A percentile compares a stretch with the other conserved stretches of the same genome.
These are phyloP conservation scores for Bergia sp. DNA, from an alignment of 92 coral and sea anemone species.

Conservation along the genomic window DNA sequence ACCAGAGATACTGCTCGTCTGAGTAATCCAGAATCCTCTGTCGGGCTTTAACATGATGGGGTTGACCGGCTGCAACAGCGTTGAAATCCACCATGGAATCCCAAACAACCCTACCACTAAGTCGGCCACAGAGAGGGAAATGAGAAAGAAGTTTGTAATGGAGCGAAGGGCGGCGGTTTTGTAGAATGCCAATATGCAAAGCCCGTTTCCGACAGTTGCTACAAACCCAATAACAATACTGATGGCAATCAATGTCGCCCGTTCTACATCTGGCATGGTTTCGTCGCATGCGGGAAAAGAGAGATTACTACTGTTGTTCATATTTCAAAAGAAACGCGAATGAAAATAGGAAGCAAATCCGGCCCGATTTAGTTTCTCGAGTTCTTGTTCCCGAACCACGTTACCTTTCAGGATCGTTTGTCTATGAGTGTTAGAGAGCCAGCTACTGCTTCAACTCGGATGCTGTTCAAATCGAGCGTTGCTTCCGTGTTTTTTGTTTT, in stretches of 20 bases:
- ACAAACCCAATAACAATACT: slow-evolving; percentile 12
- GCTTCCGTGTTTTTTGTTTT: background rate
- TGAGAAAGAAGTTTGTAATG: slow-evolving; percentile 16
- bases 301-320: background rate
- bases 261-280: background rate
- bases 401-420: too few species aligned
- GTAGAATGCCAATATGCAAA: slow-evolving; percentile 14
- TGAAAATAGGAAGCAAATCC: background rate
- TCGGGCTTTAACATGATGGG: background rate
- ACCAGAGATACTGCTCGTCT: slow-evolving; percentile 14
- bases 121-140: background rate
- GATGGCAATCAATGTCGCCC: background rate
- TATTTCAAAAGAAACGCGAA: background rate
- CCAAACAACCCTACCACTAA: background rate
- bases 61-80: background rate
- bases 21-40: slow-evolving; percentile 19
- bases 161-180: slow-evolving; percentile 9
- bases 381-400: too few species aligned
- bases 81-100: slow-evolving; percentile 10
- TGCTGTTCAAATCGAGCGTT: too few species aligned
- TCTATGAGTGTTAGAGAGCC: background rate
- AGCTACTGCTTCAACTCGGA: background rate
- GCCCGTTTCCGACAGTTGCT: slow-evolving; percentile 10
- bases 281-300: background rate
- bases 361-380: background rate